Percentiles rank a stretch among this genome's conserved stretches.
Conservation (phyloP, 1,140 invertebrate species). For the Temnothorax longispinosus region DNA sequence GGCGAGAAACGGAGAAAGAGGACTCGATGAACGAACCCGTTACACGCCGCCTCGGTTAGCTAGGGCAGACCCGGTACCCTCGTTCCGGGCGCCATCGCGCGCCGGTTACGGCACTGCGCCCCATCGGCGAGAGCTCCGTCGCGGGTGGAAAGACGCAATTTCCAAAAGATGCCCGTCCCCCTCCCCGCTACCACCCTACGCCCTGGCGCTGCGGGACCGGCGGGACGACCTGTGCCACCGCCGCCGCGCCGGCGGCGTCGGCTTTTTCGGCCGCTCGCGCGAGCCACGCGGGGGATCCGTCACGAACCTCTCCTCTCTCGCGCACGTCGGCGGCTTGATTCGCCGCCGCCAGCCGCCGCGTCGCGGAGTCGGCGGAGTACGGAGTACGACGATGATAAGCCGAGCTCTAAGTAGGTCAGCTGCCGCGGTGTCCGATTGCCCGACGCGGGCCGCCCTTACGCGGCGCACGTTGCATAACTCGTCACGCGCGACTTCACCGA, state of each 20-base stretch:
- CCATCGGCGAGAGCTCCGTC: conserved; percentile 58
- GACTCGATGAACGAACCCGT: background rate
- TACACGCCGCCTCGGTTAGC: background rate
- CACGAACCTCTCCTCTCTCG: conserved; percentile 55
- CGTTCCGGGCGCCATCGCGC: conserved; percentile 13
- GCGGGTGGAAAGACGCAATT: conserved; percentile 75
- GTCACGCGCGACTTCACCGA: conserved; percentile 76
- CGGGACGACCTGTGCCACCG: background rate
- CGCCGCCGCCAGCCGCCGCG: conserved; percentile 49
- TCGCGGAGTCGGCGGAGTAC: conserved; percentile 14
- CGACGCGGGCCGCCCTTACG: conserved; percentile 71
- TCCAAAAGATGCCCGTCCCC: conserved; percentile 42
- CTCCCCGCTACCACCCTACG: no score
- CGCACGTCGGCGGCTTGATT: conserved; percentile 47
- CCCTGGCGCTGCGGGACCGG: background rate
- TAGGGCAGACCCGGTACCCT: background rate
- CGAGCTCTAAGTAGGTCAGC: conserved; percentile 76
- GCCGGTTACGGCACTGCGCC: conserved; percentile 68
- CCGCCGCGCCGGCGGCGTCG: no score
- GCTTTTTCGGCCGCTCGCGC: background rate
- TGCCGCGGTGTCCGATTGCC: conserved; percentile 74
- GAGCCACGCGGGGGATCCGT: conserved; percentile 12
- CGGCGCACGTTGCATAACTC: conserved; percentile 76
- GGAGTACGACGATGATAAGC: conserved; percentile 61
- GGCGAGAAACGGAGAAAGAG: background rate